Evolutionary conservation across 2,113 vertebrate species (phyloP), one percentile per base, ranked within the genome.

Genomic region (Carollia perspicillata): DNA sequence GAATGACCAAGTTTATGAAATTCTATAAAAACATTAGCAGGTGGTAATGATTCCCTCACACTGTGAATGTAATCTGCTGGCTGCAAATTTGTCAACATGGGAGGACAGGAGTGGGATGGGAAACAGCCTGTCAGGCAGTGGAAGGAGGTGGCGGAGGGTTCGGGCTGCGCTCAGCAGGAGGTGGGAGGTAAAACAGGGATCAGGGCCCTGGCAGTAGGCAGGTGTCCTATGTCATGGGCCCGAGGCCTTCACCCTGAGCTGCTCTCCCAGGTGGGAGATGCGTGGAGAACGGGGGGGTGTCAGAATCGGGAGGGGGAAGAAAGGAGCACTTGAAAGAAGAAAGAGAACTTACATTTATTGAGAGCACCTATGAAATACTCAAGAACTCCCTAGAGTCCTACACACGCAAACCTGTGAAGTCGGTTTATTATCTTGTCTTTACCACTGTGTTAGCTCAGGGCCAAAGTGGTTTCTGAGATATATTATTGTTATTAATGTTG

Each of bases 1-100:
- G 97, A 98, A 93, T 90, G 60, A 81, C 89, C 92, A 97, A 97
- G 84, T 92, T 81, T 93, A 92, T 96, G 71, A 98, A 98, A 98
- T 96, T 98, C 95, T 92, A 98, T 97, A 91, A 97, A 97, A 97
- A 97, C 96, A 96, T 96, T 95, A 90, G 97, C 92, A 58, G 96
- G 93, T 20, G 5, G 97, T 65, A 87, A 95, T 97, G 78, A 95
- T 95, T 93, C 90, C 74, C 60, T 98, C 96, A 88, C 33, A 16
- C 87, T 68, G 93, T 88, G 95, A 78, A 20, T 94, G 35, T 96
- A 79, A 96, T 69, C 49, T 95, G 63, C 80, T 60, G 94, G 53
- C 66, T 93, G 77, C 12, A 47, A 37, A n/a, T 92, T 90, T 97
- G 95, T 92, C 96, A 96, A 89, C 77, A 66, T 33, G 83, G 51